Base-by-base conservation (phyloP, 2,888 invertebrate genomes). In the Scaptodrosophila latifasciaeformis region DNA sequence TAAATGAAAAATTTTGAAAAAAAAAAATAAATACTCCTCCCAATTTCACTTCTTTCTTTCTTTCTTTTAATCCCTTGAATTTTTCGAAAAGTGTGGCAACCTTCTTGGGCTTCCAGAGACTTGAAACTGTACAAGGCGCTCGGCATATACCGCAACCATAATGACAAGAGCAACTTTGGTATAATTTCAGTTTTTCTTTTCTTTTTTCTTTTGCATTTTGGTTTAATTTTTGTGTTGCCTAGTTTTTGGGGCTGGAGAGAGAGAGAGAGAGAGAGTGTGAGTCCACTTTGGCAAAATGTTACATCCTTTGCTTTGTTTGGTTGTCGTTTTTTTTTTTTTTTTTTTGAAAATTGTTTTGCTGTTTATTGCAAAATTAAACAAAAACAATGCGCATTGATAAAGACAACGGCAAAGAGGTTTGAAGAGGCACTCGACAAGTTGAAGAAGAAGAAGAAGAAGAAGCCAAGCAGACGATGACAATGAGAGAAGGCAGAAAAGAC, bases 291-390 rank as follows among this genome's bases (percentile, higher is more conserved):
- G 72, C 62, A 72, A 77, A 74, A 74, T 62, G 72, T 66, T 79
- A 77, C 80, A 77, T 74, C 72, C 74, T 80, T 62, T 77, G 62
- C 77, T 77, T 77, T 79, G 80, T 77, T 19, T 35, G 24, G 37
- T 31, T 51, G 21, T 35, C 35, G 19, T 44, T 49, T 44, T 53
- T 66, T 57, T 59, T 75, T 68, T 71, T 68, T 69, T 60, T 34
- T 46, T 12, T 24, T 50, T 37, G 18, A 42, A 65, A 78, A 81
- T 74, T 80, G 75, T 80, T 76, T 80, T 80, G 76, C 76, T 75
- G 81, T 80, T 80, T 80, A 76, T 78, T 80, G 76, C 76, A 78
- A 80, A 76, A 76, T 76, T 76, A 76, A 81, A 76, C 81, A 76
- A 76, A 77, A 76, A 76, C 75, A 76, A 76, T 80, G 66, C 74